Evolutionary conservation across 2,888 invertebrate genomes (phyloP), one percentile per base, ranked within the genome.

Genomic region (Lithosia quadra): DNA sequence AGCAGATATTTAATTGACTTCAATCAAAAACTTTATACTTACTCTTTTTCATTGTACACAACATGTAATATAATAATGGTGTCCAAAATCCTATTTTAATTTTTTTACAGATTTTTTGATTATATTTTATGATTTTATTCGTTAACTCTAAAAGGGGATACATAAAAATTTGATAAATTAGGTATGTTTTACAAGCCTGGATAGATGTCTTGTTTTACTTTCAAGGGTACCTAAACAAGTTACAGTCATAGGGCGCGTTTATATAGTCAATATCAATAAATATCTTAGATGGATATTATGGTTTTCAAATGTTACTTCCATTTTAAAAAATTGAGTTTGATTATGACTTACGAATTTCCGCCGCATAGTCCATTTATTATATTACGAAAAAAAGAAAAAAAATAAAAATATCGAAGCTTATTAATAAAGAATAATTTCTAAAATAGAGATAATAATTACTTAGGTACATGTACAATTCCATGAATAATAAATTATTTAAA

Each of bases 1-100:
- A 69, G 22, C 21, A 68, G 18, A 63, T 74, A 63, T 62, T 65
- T 79, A 79, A 79, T 79, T 79, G 79, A 79, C 79, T 71, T 71
- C 43, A 73, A 71, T 77, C 22, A 55, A 72, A 66, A 60, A n/a
- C n/a, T 24, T 61, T 53, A 11, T 1, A 21, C 10, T 18, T 28
- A 28, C 2, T 2, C 28, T 33, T 4, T 33, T 58, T 33, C 33
- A 33, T 21, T 0, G 21, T 21, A 36, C 34, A 59, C 59, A 21
- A 59, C 49, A 49, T n/a, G 49, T 49, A 49, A 36, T 36, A 59
- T 39, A 39, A 22, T 21, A 60, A 4, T 10, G 22, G 39, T 13
- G 49, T 49, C n/a, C 8, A 49, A 22, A 18, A 0, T 24, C 4
- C 39, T 39, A 60, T 4, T 36, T 24, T 24, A 2, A 24, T 28